Percentiles rank a stretch among this genome's conserved stretches.
phyloP scores from a whole-genome alignment of 1,140 invertebrate species.

The Ceratina australensis region DNA sequence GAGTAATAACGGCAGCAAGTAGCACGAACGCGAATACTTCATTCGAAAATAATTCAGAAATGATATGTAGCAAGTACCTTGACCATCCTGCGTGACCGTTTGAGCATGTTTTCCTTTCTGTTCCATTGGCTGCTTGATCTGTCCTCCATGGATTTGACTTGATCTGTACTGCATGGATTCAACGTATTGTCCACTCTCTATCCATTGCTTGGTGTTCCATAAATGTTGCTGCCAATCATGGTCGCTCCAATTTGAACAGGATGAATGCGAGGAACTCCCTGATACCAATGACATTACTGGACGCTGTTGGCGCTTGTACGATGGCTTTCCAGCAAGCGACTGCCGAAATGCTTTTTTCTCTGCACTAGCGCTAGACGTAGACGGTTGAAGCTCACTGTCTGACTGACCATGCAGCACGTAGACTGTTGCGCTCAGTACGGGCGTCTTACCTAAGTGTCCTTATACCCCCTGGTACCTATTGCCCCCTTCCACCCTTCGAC shows the following conservation, averaged over 20 bases:
- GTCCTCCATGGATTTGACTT: not conserved
- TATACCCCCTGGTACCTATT: too few relatives aligned
- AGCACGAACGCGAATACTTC: too few relatives aligned
- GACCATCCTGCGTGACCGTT: too few relatives aligned
- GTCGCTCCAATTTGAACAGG: conserved; percentile 46
- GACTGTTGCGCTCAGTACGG: too few relatives aligned
- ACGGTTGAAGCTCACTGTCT: not conserved
- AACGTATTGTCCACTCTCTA: not conserved
- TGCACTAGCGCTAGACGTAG: conserved; percentile 43
- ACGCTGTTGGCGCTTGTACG: conserved; percentile 21
- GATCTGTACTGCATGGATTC: not conserved
- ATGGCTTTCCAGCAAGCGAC: not conserved
- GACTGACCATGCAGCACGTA: too few relatives aligned
- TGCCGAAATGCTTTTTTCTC: conserved; percentile 3
- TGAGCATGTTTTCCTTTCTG: not conserved
- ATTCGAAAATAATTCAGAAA: too few relatives aligned
- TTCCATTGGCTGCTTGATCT: not conserved
- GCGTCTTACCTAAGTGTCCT: too few relatives aligned
- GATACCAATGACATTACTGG: not conserved
- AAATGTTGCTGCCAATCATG: conserved; percentile 23
- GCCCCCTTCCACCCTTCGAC: too few relatives aligned
- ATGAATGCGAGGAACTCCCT: conserved; percentile 40
- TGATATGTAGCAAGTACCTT: too few relatives aligned
- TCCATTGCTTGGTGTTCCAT: not conserved
- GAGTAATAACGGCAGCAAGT: too few relatives aligned